Evolutionary conservation across 2,113 vertebrate species (phyloP).

Genomic region (Murina feae): DNA sequence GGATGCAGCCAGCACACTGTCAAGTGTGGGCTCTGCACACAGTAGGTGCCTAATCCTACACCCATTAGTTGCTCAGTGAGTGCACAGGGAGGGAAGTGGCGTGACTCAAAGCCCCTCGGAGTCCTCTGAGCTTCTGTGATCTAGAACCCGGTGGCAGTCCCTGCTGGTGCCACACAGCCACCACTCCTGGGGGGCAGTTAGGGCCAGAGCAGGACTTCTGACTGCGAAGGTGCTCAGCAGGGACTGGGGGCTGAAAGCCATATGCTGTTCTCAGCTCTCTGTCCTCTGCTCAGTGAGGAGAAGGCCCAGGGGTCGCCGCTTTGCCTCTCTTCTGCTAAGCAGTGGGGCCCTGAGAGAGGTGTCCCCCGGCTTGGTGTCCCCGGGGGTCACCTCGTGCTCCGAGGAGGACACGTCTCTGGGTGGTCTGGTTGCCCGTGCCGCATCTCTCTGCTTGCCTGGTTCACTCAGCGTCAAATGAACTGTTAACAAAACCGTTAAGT

Average conservation of each 20-base stretch:
- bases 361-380: neutral
- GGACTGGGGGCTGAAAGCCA: neutral
- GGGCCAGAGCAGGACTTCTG: neutral
- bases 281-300: neutral
- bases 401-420: neutral
- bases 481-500: slow-evolving; percentile 57
- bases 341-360: neutral
- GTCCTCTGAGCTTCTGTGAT: neutral
- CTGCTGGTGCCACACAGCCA: neutral
- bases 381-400: neutral
- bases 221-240: neutral
- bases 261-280: neutral
- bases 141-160: neutral
- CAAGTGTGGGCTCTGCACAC: neutral
- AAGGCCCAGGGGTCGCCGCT: rapidly evolving
- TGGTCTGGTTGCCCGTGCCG: neutral
- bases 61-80: neutral
- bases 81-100: neutral
- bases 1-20: neutral
- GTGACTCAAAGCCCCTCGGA: neutral
- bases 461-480: slow-evolving; percentile 37
- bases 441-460: slow-evolving; percentile 2
- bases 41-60: neutral
- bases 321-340: neutral
- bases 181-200: neutral